A percentile compares a stretch with the other conserved stretches of the same genome.
Conservation (phyloP, 1,140 invertebrate species). For the Drosophila lacertosa region DNA sequence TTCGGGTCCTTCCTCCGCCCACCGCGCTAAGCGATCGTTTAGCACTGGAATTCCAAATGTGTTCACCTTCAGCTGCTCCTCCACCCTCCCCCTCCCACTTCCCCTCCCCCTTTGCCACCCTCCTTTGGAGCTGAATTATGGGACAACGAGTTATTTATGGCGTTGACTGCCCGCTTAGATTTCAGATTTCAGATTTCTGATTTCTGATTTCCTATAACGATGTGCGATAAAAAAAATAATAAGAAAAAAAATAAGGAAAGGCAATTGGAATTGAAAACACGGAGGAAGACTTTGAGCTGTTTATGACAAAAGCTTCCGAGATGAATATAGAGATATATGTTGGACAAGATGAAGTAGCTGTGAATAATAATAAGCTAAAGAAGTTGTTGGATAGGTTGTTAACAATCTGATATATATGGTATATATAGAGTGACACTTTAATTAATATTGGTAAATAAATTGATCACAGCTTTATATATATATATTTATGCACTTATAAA, state of each 20-base stretch:
- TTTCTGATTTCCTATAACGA: conserved; percentile 47
- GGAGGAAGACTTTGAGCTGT: neutral
- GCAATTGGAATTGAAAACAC: conserved; percentile 12
- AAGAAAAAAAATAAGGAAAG: too few species aligned
- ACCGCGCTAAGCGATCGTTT: conserved; percentile 70
- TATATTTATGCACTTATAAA: too few species aligned
- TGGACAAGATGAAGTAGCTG: too few species aligned
- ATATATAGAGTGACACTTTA: too few species aligned
- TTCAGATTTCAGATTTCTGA: conserved; percentile 46
- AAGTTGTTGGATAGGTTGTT: too few species aligned
- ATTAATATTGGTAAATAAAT: too few species aligned
- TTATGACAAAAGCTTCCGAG: too few species aligned
- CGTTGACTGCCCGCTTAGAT: conserved; percentile 43
- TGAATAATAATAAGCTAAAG: too few species aligned
- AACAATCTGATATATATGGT: too few species aligned
- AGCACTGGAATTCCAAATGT: conserved; percentile 54
- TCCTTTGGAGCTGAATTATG: conserved; percentile 54
- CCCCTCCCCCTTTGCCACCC: conserved; percentile 20
- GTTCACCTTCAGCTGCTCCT: conserved; percentile 8
- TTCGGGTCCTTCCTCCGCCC: conserved; percentile 5
- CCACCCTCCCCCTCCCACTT: conserved; percentile 14
- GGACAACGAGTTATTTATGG: conserved; percentile 64
- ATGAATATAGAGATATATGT: too few species aligned
- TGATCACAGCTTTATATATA: too few species aligned
- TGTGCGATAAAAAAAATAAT: conserved; percentile 4